Conservation (phyloP, 30 jellyfish, hydroid and myxozoan genomes). For the Hydractinia echinata region DNA sequence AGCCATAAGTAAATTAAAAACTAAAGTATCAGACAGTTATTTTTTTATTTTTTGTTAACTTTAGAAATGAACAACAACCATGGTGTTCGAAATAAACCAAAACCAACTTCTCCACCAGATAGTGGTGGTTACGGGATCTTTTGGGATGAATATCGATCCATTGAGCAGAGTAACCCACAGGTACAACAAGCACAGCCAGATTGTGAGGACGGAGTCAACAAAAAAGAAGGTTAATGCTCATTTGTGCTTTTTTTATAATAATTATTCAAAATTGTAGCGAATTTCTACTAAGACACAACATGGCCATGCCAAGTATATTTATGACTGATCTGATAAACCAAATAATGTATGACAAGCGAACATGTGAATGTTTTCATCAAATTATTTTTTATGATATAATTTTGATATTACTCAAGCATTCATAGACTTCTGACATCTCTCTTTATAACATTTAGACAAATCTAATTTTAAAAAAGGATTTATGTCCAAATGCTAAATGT, state of each 20-base stretch:
- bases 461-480: too few species aligned
- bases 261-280: neutral
- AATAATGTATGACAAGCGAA: too few species aligned
- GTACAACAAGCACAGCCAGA: neutral
- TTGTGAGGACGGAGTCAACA: slow-evolving; percentile 21
- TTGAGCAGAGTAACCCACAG: slow-evolving; percentile 39
- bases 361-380: too few species aligned
- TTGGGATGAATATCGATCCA: slow-evolving; percentile 86
- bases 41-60: neutral
- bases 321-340: too few species aligned
- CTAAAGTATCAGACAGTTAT: neutral
- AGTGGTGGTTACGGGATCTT: slow-evolving; percentile 52
- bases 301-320: too few species aligned
- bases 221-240: slow-evolving; percentile 6
- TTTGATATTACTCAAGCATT: too few species aligned
- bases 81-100: neutral
- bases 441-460: too few species aligned
- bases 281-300: too few species aligned
- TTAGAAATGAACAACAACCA: neutral
- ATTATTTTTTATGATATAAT: too few species aligned
- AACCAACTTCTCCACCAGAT: neutral
- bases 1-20: too few species aligned
- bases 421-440: too few species aligned
- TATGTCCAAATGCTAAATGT: too few species aligned
- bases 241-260: neutral